Base-by-base conservation (phyloP, 2,113 vertebrate genomes). In the Sula dactylatra region DNA sequence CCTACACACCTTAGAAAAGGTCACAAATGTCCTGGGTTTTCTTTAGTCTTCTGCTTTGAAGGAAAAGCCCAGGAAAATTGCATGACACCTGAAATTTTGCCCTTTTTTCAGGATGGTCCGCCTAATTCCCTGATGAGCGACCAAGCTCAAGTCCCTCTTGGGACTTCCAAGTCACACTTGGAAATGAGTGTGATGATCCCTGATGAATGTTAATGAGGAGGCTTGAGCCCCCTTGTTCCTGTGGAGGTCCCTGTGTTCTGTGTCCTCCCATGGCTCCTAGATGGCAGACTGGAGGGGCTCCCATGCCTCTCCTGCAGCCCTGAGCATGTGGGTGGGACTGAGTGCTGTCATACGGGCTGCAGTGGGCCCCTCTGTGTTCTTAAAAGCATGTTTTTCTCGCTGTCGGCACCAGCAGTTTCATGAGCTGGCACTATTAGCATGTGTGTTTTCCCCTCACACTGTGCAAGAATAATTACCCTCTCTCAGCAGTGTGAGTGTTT, bases 391-490 rank as follows among this genome's bases (percentile, higher is more conserved):
- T 74, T 84, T 93, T 89, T 64, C 31, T 92, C 2, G 1, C 47
- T 56, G 6, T 81, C 0, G 1, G n/a, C 64, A 78, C 36, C 54
- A 74, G 73, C 52, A 6, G 56, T 61, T 73, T 86, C 40, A 29
- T 61, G 81, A 95, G 73, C 86, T 86, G 70, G 85, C 76, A 62
- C 76, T 49, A 34, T 81, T 86, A 94, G 56, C 61, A 36, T 88
- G 92, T 86, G 79, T 92, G 69, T 47, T 86, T 96, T 88, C 76
- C 56, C 65, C 34, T 93, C 82, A 42, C 20, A 32, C 76, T 50
- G 72, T 50, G 77, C 61, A 82, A 56, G 77, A 96, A 90, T 96
- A 97, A 96, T 97, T 96, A 92, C 65, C 38, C 66, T 95, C 64
- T 95, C 95, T 71, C 87, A 70, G 88, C 85, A 86, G 64, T 26